A percentile compares a stretch with the other conserved stretches of the same genome.
Conservation (phyloP, 2,888 invertebrate genomes). For the Meteorus cinctellus region DNA sequence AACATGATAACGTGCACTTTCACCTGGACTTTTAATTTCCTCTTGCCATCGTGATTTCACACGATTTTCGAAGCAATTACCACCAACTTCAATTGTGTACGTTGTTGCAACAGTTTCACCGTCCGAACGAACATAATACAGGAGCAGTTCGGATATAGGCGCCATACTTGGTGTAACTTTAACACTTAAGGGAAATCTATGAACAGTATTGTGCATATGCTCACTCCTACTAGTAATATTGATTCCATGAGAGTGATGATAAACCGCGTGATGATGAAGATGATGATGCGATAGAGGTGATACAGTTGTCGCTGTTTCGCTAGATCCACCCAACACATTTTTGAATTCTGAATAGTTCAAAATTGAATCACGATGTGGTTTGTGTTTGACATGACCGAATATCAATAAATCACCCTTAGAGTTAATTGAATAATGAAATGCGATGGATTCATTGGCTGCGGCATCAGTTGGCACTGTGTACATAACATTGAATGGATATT, state of each 20-base stretch:
- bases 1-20: conserved; percentile 73
- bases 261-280: neutral
- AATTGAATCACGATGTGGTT: conserved; percentile 66
- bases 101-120: conserved; percentile 77
- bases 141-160: conserved; percentile 74
- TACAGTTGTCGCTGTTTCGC: conserved; percentile 54
- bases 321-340: conserved; percentile 62
- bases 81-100: conserved; percentile 74
- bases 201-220: conserved; percentile 44
- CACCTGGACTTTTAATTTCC: conserved; percentile 74
- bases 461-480: conserved; percentile 61
- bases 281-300: conserved; percentile 19
- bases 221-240: conserved; percentile 32
- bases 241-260: neutral
- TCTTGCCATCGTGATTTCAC: conserved; percentile 75
- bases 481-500: conserved; percentile 71
- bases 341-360: conserved; percentile 68
- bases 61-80: conserved; percentile 76
- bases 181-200: conserved; percentile 73
- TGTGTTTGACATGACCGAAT: conserved; percentile 68
- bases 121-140: conserved; percentile 76
- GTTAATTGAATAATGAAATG: conserved; percentile 69
- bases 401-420: conserved; percentile 68
- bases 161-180: conserved; percentile 74
- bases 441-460: conserved; percentile 58